Conservation (phyloP, 2,113 vertebrate species). For the Cyanoderma ruficeps region DNA sequence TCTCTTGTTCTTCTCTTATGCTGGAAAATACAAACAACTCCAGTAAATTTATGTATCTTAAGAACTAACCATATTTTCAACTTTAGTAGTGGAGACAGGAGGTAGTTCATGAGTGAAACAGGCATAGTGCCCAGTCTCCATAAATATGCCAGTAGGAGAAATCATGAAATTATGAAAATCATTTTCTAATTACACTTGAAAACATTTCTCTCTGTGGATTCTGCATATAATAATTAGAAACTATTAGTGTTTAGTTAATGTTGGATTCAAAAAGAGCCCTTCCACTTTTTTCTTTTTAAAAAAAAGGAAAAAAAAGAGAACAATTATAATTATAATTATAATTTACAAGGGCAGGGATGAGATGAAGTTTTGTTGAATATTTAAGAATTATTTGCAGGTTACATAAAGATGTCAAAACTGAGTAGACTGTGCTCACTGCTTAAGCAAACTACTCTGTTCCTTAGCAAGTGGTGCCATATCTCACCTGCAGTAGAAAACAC, state of each 20-base stretch:
- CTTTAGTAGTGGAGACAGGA: neutral
- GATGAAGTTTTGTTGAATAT: neutral
- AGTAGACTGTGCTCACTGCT: neutral
- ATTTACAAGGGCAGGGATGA: neutral
- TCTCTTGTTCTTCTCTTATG: neutral
- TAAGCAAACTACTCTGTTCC: neutral
- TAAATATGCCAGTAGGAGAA: neutral
- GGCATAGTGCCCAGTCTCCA: neutral
- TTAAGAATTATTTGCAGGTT: neutral
- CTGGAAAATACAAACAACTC: neutral
- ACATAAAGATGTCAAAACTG: neutral
- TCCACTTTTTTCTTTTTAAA: neutral
- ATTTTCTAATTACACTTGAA: neutral
- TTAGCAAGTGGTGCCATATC: neutral
- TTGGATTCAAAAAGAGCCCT: neutral
- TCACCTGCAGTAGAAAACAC: neutral
- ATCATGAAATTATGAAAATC: fast-evolving
- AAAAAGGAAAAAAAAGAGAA: neutral
- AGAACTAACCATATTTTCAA: neutral
- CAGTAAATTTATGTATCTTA: neutral
- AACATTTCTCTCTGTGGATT: neutral
- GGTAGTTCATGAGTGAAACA: neutral
- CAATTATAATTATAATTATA: no score
- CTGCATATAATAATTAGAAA: neutral
- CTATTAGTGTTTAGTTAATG: neutral